These are phyloP conservation scores for Lepidochitona cinerea DNA, from an alignment of 2,888 invertebrate species.

Conservation along the genomic window DNA sequence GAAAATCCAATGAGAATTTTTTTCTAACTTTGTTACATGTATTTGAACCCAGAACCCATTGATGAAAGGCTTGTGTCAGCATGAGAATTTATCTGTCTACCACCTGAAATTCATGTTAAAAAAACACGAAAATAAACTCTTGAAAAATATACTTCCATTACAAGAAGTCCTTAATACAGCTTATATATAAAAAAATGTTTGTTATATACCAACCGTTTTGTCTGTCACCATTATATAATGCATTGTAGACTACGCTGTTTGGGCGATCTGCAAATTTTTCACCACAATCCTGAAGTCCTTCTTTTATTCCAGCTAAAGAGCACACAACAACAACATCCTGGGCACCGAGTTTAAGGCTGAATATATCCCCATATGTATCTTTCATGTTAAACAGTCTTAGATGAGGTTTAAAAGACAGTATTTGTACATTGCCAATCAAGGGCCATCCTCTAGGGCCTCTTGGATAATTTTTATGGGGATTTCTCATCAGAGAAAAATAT, in stretches of 20 bases:
- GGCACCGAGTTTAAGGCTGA: conserved; percentile 42
- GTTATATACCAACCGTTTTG: conserved; percentile 40
- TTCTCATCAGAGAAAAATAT: not conserved
- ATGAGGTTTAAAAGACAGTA: conserved; percentile 37
- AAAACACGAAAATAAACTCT: too few relatives aligned
- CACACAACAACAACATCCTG: conserved; percentile 45
- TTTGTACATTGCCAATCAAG: conserved; percentile 39
- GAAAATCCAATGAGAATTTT: too few relatives aligned
- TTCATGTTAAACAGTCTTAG: conserved; percentile 43
- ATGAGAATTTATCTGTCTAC: too few relatives aligned
- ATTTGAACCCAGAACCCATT: too few relatives aligned
- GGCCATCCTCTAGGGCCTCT: conserved; percentile 46
- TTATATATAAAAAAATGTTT: too few relatives aligned
- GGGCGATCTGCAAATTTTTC: conserved; percentile 41
- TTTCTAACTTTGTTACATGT: too few relatives aligned
- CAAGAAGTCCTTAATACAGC: too few relatives aligned
- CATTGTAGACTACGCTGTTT: conserved; percentile 29
- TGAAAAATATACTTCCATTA: too few relatives aligned
- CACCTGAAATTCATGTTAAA: too few relatives aligned
- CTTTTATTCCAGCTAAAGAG: conserved; percentile 45
- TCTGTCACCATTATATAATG: conserved; percentile 41
- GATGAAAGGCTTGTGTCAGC: too few relatives aligned
- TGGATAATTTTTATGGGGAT: conserved; percentile 30
- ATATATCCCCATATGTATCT: conserved; percentile 51
- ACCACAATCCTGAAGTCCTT: conserved; percentile 41